A percentile compares a stretch with the other conserved stretches of the same genome.
These are phyloP conservation scores for Calephelis nemesis DNA, from an alignment of 1,140 invertebrate genomes.

Conservation along the genomic window DNA sequence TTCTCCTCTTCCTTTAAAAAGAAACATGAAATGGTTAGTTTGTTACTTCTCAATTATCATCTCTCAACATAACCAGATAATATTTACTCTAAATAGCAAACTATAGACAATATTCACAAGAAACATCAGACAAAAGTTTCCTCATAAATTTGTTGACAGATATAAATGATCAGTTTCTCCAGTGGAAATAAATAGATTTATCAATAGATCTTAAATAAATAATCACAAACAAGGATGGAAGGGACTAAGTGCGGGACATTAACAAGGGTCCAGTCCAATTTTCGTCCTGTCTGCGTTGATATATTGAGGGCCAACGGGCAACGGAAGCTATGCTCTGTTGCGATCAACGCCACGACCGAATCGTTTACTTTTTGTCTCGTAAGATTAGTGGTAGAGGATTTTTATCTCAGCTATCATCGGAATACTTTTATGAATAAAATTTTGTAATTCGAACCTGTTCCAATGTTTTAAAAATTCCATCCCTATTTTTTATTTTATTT, in stretches of 20 bases:
- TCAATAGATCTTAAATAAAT: slow-evolving; percentile 75
- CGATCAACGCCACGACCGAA: slow-evolving; percentile 52
- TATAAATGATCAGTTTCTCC: slow-evolving; percentile 12
- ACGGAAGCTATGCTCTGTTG: slow-evolving; percentile 40
- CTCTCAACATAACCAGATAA: no score
- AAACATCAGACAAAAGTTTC: not conserved
- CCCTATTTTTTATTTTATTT: no score
- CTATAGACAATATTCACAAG: no score
- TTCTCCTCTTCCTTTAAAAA: no score
- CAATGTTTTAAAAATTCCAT: no score
- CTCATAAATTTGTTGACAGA: not conserved
- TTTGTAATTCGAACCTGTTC: no score
- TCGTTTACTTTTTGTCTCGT: slow-evolving; percentile 53
- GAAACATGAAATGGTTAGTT: no score
- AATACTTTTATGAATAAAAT: no score
- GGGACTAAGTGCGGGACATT: slow-evolving; percentile 71
- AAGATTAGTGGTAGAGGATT: not conserved
- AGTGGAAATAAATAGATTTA: slow-evolving; percentile 41
- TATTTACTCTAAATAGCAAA: no score
- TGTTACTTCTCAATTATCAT: no score
- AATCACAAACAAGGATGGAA: slow-evolving; percentile 63
- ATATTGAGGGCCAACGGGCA: slow-evolving; percentile 67
- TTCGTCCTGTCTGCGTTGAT: slow-evolving; percentile 75
- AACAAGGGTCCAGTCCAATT: slow-evolving; percentile 77
- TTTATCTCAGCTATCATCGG: not conserved